Evolutionary conservation across 2,888 invertebrate species (phyloP).

Genomic region (Cheilosia urbana): DNA sequence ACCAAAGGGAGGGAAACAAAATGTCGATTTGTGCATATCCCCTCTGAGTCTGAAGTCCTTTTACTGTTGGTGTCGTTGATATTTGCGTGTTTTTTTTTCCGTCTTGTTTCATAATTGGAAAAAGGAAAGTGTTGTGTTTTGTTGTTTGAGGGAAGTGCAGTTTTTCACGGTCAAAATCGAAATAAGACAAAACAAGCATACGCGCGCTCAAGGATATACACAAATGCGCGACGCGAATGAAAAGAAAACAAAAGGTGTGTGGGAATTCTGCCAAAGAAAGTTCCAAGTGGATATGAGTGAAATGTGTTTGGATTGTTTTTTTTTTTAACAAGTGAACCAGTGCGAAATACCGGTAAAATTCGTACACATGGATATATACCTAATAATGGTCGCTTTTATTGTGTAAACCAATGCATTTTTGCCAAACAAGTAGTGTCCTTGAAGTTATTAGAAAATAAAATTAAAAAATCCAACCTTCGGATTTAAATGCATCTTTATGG

Average conservation of each 20-base stretch:
- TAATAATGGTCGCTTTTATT: not conserved
- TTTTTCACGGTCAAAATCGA: slow-evolving; percentile 72
- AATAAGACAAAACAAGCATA: slow-evolving; percentile 54
- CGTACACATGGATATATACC: slow-evolving; percentile 1
- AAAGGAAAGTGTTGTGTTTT: slow-evolving; percentile 74
- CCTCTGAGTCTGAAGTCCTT: slow-evolving; percentile 48
- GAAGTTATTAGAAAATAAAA: not conserved
- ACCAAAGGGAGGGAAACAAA: not conserved
- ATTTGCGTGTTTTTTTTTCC: slow-evolving; percentile 38
- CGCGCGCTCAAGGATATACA: slow-evolving; percentile 62
- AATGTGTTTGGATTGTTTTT: not conserved
- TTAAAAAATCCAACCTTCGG: not conserved
- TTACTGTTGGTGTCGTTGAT: slow-evolving; percentile 28
- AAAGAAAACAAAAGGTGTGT: slow-evolving; percentile 33
- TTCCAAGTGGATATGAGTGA: not conserved
- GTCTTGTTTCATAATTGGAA: slow-evolving; percentile 68
- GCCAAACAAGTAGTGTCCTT: slow-evolving; percentile 5
- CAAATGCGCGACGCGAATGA: not conserved
- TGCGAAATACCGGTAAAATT: slow-evolving; percentile 6
- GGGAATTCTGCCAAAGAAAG: slow-evolving; percentile 8
- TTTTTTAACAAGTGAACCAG: not conserved
- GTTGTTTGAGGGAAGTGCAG: slow-evolving; percentile 58
- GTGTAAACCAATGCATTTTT: slow-evolving; percentile 10
- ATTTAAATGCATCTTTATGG: not conserved
- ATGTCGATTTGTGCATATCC: slow-evolving; percentile 39